Conservation (phyloP, 2,113 vertebrate genomes). For the Psophia crepitans region DNA sequence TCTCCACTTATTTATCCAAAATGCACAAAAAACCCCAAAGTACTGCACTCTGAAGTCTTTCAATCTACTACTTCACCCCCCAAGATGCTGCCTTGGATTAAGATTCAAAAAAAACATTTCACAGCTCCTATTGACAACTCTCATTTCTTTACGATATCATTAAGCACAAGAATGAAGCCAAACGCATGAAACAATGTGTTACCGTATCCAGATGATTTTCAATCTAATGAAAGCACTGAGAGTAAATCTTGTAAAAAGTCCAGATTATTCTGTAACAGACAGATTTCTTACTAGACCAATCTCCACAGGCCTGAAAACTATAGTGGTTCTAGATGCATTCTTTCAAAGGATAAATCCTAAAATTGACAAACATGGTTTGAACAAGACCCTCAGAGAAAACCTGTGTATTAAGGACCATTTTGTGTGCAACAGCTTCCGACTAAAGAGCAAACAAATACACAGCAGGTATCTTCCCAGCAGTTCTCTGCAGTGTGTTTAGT, state of each 20-base stretch:
- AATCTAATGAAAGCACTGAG: not conserved
- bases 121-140: not conserved
- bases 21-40: not conserved
- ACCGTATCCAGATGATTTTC: not conserved
- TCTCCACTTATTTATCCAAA: not conserved
- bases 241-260: not conserved
- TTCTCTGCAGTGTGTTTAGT: not conserved
- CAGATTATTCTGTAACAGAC: not conserved
- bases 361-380: not conserved
- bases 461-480: not conserved
- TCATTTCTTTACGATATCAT: not conserved
- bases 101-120: not conserved
- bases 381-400: not conserved
- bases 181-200: not conserved
- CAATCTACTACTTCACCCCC: not conserved
- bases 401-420: fast-evolving
- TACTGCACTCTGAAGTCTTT: not conserved
- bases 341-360: not conserved
- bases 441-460: not conserved
- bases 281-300: not conserved
- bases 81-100: not conserved
- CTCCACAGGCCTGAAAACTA: not conserved
- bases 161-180: not conserved
- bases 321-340: not conserved
- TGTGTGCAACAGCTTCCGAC: not conserved